These are phyloP conservation scores for Mirza zaza DNA, from an alignment of 2,113 vertebrate species.

Conservation along the genomic window DNA sequence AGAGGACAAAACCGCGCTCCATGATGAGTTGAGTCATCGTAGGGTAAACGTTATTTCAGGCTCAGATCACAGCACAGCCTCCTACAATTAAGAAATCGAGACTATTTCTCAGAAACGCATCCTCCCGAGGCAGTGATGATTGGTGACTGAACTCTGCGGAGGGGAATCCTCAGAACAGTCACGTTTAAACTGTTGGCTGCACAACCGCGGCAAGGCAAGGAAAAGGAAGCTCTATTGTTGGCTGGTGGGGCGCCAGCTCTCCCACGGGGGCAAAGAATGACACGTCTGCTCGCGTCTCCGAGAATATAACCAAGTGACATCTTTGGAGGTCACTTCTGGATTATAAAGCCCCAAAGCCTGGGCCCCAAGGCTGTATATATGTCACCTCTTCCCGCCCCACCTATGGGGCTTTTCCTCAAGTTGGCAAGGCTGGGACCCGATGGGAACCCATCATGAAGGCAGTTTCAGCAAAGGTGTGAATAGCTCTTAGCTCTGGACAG, in stretches of 20 bases:
- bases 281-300: neutral
- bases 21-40: neutral
- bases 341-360: neutral
- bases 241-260: neutral
- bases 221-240: neutral
- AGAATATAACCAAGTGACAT: neutral
- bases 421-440: rapidly evolving
- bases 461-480: rapidly evolving
- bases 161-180: neutral
- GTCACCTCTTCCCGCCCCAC: neutral
- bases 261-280: neutral
- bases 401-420: neutral
- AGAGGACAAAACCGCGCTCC: rapidly evolving
- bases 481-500: neutral
- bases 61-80: neutral
- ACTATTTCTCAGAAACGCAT: neutral
- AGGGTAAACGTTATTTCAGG: neutral
- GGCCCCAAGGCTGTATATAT: neutral
- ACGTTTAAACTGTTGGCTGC: neutral
- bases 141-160: neutral
- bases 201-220: rapidly evolving
- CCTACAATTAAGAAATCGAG: neutral
- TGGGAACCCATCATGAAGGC: rapidly evolving
- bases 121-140: neutral
- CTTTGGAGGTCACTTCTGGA: neutral